Evolutionary conservation across 2,113 vertebrate genomes (phyloP), one percentile per base, ranked within the genome.

Genomic region (Sceloporus tristichus): DNA sequence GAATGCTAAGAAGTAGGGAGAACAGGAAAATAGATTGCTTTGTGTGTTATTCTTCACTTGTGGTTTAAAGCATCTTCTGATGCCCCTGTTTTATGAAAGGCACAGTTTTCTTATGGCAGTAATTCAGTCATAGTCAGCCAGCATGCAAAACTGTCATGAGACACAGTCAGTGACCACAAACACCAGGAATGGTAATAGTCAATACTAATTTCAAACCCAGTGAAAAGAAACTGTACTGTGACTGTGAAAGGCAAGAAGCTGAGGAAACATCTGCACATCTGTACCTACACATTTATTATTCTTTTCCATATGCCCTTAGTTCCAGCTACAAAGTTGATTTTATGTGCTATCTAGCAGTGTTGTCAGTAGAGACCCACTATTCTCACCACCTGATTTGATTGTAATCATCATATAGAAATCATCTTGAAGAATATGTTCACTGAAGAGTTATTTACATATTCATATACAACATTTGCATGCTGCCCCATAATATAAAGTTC

Each of bases 111-210:
- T 34, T 65, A 85, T 13, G 42, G 38, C 73, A 65, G 27, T 65
- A 76, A 85, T 65, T 76, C 56, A 42, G 84, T 65, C 7, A 85
- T 75, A 85, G 27, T 77, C 40, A 83, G 71, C 42, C 14, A 71
- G 81, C 42, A 19, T 65, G 54, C n/a, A 75, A 85, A 62, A 59
- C 25, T 75, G 23, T 62, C 73, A 82, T 68, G 84, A 85, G 34
- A 40, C 34, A 62, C 38, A 48, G 56, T 13, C 27, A 85, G 56
- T 42, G 84, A 77, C 73, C 56, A 65, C 54, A 77, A 85, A 85
- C 65, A 27, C 23, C 13, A 29, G 59, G 75, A 40, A 85, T 16
- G 2, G 4, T 8, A 13, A 65, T 29, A 85, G 77, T 59, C 70
- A 85, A 9, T 77, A 56, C 56, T 77, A 38, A 85, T 76, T 62